Evolutionary conservation across 2,888 invertebrate species (phyloP).

Genomic region (Acleris sparsana): DNA sequence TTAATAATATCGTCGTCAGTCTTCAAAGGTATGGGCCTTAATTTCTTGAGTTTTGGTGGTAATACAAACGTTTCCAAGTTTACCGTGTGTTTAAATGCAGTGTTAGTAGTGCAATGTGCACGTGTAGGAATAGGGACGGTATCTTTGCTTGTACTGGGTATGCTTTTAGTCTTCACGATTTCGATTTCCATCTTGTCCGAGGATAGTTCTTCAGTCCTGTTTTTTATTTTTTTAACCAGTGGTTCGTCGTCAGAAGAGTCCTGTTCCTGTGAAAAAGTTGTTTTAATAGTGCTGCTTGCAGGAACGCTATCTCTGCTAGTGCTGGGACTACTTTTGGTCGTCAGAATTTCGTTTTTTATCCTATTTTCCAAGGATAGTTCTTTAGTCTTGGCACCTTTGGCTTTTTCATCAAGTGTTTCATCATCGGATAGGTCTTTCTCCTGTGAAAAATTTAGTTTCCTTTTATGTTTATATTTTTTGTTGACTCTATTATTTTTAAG

Average conservation of each 20-base stretch:
- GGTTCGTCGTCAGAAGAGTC: not conserved
- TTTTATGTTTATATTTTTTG: no score
- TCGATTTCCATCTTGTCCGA: not conserved
- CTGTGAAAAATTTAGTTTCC: no score
- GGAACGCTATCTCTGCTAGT: not conserved
- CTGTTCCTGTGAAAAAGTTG: not conserved
- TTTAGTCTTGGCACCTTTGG: no score
- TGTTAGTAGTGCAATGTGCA: not conserved
- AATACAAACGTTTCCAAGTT: not conserved
- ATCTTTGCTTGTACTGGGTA: slow-evolving; percentile 3
- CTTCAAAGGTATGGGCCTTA: no score
- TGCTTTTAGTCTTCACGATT: slow-evolving; percentile 1
- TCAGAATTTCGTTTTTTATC: not conserved
- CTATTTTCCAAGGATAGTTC: no score
- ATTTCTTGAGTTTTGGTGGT: not conserved
- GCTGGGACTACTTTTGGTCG: not conserved
- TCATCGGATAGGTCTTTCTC: no score
- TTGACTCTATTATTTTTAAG: no score
- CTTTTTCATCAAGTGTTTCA: no score
- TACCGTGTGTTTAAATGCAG: slow-evolving; percentile 1
- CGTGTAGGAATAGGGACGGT: not conserved
- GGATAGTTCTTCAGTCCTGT: not conserved
- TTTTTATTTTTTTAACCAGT: not conserved
- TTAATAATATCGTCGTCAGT: no score
- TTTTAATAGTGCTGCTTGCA: not conserved